Percentiles rank a stretch among this genome's conserved stretches.
phyloP scores from a whole-genome alignment of 2,113 vertebrate species.

The Corydoras maculifer region DNA sequence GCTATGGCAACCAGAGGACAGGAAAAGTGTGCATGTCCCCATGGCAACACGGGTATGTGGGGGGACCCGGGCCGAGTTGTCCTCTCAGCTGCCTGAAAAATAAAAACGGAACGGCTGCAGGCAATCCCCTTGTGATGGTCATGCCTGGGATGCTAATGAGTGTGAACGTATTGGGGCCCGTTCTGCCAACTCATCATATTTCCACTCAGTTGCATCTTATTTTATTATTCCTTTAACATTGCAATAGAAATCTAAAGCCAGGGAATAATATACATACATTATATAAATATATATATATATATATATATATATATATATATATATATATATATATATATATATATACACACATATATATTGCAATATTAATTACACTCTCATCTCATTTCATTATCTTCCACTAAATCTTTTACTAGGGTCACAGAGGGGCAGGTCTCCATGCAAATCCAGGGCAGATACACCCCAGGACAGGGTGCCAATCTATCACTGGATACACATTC shows the following conservation, averaged over 20 bases:
- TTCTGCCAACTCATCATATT: conserved; percentile 18
- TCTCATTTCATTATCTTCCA: too few species aligned
- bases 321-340: too few species aligned
- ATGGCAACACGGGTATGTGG: conserved; percentile 56
- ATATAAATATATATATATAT: too few species aligned
- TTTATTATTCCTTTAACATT: neutral
- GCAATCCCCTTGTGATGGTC: conserved; percentile 44
- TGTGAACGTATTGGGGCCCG: conserved; percentile 11
- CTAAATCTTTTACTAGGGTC: too few species aligned
- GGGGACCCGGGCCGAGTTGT: conserved; percentile 38
- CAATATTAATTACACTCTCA: too few species aligned
- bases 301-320: too few species aligned
- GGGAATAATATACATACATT: too few species aligned
- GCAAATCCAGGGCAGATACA: too few species aligned
- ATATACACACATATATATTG: too few species aligned
- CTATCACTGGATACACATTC: too few species aligned
- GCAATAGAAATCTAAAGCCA: neutral
- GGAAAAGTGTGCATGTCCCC: conserved; percentile 45
- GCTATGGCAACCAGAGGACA: conserved; percentile 61
- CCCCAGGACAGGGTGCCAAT: too few species aligned
- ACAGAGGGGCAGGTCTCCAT: too few species aligned
- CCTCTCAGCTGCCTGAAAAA: conserved; percentile 52
- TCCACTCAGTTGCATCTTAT: neutral
- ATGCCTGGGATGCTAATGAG: conserved; percentile 45
- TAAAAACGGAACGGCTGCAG: conserved; percentile 33